phyloP scores from a whole-genome alignment of 2,888 invertebrate species.

The Lamproptera curius region DNA sequence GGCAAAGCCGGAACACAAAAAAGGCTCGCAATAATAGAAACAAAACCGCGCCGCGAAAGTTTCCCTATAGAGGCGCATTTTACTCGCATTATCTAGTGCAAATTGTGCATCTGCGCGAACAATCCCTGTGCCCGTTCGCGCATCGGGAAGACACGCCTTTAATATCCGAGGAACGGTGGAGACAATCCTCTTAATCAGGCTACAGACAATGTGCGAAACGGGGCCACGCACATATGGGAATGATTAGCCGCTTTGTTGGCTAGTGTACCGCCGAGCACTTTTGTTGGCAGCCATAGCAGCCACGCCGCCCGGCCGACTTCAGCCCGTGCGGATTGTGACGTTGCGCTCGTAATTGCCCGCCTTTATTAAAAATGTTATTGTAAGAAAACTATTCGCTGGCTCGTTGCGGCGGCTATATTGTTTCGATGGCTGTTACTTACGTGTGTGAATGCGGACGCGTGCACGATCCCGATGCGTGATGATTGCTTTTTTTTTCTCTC shows the following conservation, averaged over 20 bases:
- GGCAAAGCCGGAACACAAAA: conserved; percentile 38
- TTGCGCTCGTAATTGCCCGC: conserved; percentile 37
- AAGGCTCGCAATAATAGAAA: conserved; percentile 50
- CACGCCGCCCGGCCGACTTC: conserved; percentile 41
- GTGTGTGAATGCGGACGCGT: background rate
- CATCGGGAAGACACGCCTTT: conserved; percentile 66
- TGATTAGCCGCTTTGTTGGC: conserved; percentile 59
- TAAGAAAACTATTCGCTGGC: conserved; percentile 29
- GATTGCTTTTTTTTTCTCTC: background rate
- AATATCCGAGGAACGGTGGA: conserved; percentile 71
- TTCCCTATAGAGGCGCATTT: conserved; percentile 42
- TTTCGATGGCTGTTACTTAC: conserved; percentile 20
- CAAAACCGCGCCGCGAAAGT: conserved; percentile 50
- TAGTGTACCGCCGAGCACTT: conserved; percentile 54
- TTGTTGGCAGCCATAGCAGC: conserved; percentile 50
- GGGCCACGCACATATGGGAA: conserved; percentile 70
- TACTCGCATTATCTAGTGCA: conserved; percentile 47
- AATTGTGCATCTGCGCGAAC: conserved; percentile 34
- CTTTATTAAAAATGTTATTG: conserved; percentile 41
- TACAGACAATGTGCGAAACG: conserved; percentile 72
- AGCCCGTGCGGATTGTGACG: conserved; percentile 39
- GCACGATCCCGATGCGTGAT: background rate
- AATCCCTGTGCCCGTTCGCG: conserved; percentile 37
- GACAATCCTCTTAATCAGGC: conserved; percentile 77
- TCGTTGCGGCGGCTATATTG: conserved; percentile 24